Evolutionary conservation across 2,113 vertebrate genomes (phyloP).

Genomic region (Mus spicilegus): DNA sequence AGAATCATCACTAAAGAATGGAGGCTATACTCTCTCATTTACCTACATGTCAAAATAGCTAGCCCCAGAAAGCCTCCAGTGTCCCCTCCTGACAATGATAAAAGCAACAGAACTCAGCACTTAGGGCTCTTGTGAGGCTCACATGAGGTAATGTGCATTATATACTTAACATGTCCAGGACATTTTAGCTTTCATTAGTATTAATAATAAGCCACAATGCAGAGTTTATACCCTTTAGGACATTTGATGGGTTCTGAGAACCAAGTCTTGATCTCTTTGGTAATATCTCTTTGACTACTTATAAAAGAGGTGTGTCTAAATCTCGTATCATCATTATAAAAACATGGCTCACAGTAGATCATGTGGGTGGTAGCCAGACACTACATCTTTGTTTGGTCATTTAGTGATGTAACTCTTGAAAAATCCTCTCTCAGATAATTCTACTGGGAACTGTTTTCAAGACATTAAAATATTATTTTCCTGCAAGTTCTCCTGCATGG

Average conservation of each 20-base stretch:
- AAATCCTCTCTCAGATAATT: constrained; percentile 69
- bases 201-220: background rate
- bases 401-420: constrained; percentile 70
- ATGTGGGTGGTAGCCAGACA: constrained; percentile 68
- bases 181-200: background rate
- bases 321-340: constrained; percentile 43
- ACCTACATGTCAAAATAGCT: background rate
- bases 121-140: background rate
- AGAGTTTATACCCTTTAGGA: background rate
- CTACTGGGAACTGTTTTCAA: constrained; percentile 64
- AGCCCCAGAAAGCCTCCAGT: background rate
- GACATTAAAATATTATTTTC: constrained; percentile 70
- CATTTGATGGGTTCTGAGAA: background rate
- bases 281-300: background rate
- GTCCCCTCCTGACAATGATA: background rate
- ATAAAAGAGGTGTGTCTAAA: constrained; percentile 49
- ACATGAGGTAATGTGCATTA: background rate
- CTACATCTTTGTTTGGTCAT: constrained; percentile 76
- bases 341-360: constrained; percentile 20
- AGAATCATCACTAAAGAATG: background rate
- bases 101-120: background rate
- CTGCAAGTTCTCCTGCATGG: constrained; percentile 1
- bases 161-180: accelerated
- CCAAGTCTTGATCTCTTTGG: background rate
- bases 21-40: background rate